Evolutionary conservation across 2,888 invertebrate species (phyloP).

Genomic region (Ornithoptera alexandrae): DNA sequence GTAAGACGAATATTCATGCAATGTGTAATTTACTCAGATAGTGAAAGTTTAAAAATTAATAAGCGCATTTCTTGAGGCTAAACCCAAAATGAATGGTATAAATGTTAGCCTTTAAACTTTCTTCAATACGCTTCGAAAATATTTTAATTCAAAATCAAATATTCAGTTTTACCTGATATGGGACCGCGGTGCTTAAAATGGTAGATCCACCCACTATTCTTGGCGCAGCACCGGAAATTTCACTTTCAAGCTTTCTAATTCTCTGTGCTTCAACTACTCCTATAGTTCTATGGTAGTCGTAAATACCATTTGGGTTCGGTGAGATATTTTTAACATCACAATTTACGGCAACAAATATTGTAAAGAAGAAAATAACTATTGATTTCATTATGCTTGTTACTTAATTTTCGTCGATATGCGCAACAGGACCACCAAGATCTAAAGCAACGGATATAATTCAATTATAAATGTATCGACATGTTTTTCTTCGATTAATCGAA

Average conservation of each 20-base stretch:
- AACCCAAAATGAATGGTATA: too few relatives aligned
- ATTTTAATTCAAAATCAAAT: neutral
- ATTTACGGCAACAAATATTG: neutral
- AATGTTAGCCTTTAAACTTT: neutral
- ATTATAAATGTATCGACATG: neutral
- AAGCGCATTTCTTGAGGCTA: neutral
- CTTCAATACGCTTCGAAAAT: neutral
- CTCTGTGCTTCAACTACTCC: constrained; percentile 46
- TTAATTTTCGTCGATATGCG: neutral
- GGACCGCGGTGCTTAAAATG: constrained; percentile 38
- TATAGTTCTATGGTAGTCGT: constrained; percentile 42
- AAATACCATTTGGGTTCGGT: constrained; percentile 39
- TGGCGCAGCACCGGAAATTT: constrained; percentile 32
- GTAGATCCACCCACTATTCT: constrained; percentile 46
- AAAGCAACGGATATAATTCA: neutral
- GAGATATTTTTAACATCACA: constrained; percentile 26
- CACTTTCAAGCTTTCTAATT: constrained; percentile 43
- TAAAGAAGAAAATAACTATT: neutral
- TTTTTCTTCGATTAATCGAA: neutral
- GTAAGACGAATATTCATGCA: neutral
- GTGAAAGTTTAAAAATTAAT: neutral
- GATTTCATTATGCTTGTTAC: constrained; percentile 5
- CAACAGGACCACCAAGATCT: neutral
- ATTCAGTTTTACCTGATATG: constrained; percentile 43
- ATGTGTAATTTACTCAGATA: neutral